phyloP scores from a whole-genome alignment of 2,113 vertebrate genomes.

The Myocastor coypus region DNA sequence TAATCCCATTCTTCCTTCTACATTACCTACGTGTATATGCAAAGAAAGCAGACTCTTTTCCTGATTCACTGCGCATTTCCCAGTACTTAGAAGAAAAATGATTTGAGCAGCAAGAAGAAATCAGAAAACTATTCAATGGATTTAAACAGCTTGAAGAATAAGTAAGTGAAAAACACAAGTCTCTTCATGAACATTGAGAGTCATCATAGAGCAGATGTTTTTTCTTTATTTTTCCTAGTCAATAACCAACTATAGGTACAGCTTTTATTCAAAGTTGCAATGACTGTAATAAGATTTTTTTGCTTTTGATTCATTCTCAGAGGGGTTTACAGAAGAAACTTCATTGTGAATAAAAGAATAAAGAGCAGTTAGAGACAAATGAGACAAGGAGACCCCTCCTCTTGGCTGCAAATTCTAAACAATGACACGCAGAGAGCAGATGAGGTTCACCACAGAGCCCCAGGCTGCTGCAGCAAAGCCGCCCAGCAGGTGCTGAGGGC shows the following conservation, averaged over 20 bases:
- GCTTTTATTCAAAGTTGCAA: neutral
- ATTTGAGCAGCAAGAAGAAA: neutral
- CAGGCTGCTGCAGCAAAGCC: neutral
- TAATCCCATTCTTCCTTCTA: neutral
- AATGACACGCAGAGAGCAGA: neutral
- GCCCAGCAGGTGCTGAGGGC: neutral
- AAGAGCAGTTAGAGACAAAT: neutral
- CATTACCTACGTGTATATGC: neutral
- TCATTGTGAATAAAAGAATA: neutral
- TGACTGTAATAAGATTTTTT: neutral
- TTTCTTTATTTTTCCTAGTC: neutral
- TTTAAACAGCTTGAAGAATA: neutral
- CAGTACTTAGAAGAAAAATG: neutral
- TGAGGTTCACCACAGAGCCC: neutral
- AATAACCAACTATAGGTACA: neutral
- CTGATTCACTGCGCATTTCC: neutral
- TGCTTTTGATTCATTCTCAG: conserved; percentile 7
- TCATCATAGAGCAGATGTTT: neutral
- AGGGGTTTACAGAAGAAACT: neutral
- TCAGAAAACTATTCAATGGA: neutral
- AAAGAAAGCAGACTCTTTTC: neutral
- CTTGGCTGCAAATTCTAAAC: neutral
- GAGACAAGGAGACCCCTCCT: neutral
- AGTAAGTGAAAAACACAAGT: neutral
- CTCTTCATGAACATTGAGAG: neutral